Conservation (phyloP, 1,140 invertebrate species). For the Pogonus chalceus region DNA sequence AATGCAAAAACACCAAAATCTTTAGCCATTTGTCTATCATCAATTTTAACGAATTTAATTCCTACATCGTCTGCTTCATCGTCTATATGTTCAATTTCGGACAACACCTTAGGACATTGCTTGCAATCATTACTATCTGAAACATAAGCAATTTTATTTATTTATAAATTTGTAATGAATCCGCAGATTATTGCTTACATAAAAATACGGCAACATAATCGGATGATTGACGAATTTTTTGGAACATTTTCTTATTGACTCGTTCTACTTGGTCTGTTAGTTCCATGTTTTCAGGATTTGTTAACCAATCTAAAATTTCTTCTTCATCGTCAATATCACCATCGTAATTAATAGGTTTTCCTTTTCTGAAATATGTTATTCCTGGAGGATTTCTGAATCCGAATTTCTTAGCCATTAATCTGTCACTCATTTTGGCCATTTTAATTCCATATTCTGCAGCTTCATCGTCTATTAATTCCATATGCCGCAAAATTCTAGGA, state of each 20-base stretch:
- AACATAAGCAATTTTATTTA: conserved; percentile 33
- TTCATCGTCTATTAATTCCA: conserved; percentile 87
- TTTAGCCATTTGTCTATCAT: conserved; percentile 77
- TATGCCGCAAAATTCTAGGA: conserved; percentile 65
- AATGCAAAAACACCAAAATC: conserved; percentile 79
- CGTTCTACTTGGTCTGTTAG: conserved; percentile 86
- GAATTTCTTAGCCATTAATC: conserved; percentile 90
- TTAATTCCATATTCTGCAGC: conserved; percentile 85
- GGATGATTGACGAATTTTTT: conserved; percentile 79
- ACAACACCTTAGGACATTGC: conserved; percentile 78
- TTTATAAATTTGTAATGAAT: background rate
- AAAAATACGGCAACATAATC: conserved; percentile 92
- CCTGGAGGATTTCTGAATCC: conserved; percentile 82
- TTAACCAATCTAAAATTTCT: conserved; percentile 87
- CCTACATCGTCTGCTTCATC: conserved; percentile 86
- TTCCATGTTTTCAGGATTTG: conserved; percentile 90
- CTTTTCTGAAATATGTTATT: conserved; percentile 83
- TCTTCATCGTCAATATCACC: conserved; percentile 90
- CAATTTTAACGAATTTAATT: conserved; percentile 88
- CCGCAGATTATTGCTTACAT: conserved; percentile 59
- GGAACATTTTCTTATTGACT: conserved; percentile 88
- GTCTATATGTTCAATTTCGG: conserved; percentile 87
- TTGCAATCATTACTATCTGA: conserved; percentile 89
- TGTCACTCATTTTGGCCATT: conserved; percentile 81
- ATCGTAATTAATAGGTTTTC: conserved; percentile 83